Conservation (phyloP, 2,113 vertebrate genomes). For the Periophthalmus modestus region DNA sequence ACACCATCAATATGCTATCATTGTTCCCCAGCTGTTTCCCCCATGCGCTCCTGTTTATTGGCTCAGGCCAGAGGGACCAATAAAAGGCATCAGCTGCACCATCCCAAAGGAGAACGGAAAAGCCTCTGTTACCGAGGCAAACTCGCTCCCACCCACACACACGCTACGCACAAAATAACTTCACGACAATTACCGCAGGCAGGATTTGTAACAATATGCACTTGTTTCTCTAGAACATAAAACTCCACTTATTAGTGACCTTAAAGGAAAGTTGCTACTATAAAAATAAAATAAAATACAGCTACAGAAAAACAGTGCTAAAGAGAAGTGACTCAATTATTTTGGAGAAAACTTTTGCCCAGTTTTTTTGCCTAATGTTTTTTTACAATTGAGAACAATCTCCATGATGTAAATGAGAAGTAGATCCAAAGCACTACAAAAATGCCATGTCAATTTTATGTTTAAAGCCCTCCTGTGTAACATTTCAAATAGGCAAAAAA, state of each 20-base stretch:
- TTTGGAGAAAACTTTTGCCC: background rate
- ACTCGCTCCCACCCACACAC: constrained; percentile 1
- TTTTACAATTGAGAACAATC: background rate
- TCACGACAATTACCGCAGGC: constrained; percentile 18
- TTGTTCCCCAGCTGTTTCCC: constrained; percentile 68
- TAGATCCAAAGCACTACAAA: background rate
- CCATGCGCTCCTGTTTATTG: constrained; percentile 64
- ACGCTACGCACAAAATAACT: background rate
- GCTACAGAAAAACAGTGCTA: background rate
- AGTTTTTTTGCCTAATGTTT: background rate
- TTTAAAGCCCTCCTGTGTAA: no score
- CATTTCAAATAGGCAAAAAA: no score
- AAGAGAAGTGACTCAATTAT: background rate
- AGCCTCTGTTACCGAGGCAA: background rate
- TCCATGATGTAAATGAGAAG: background rate
- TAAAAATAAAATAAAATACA: background rate
- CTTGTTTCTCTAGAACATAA: constrained; percentile 1
- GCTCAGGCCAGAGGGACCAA: constrained; percentile 61
- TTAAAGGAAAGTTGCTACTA: background rate
- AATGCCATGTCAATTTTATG: background rate
- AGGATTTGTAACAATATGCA: constrained; percentile 9
- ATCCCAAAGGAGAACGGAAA: constrained; percentile 36
- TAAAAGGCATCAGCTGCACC: constrained; percentile 57
- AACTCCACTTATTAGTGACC: constrained; percentile 10
- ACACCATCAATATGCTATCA: constrained; percentile 68